These are phyloP conservation scores for Pararge aegeria DNA, from an alignment of 1,140 invertebrate species.

Conservation along the genomic window DNA sequence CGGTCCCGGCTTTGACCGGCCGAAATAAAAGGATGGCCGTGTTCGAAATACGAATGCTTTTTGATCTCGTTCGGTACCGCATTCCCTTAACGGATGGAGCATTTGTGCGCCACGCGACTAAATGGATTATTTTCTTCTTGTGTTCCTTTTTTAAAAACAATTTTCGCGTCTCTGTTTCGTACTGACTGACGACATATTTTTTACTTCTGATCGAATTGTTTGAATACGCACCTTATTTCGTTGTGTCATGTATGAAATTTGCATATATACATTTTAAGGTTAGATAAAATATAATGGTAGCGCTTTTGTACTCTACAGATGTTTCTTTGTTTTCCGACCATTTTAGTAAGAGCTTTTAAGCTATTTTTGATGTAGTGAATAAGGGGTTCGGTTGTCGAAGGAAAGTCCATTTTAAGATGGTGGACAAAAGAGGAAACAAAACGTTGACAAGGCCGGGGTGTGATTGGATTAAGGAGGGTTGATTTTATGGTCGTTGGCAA, in stretches of 20 bases:
- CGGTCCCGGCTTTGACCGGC: conserved; percentile 58
- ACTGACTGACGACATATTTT: conserved; percentile 19
- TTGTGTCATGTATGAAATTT: not conserved
- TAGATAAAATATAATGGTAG: not conserved
- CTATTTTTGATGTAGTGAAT: conserved; percentile 2
- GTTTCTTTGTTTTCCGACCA: conserved; percentile 33
- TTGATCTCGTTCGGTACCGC: conserved; percentile 62
- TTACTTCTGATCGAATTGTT: not conserved
- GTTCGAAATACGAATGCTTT: conserved; percentile 66
- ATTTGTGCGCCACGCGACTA: conserved; percentile 71
- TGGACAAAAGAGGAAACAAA: conserved; percentile 65
- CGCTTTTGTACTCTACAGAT: conserved; percentile 14
- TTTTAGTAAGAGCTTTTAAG: conserved; percentile 35
- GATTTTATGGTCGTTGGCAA: conserved; percentile 71
- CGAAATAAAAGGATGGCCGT: conserved; percentile 63
- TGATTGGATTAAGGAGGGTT: conserved; percentile 77
- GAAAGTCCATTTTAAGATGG: conserved; percentile 49
- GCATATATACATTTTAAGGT: not conserved
- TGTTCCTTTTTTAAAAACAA: conserved; percentile 68
- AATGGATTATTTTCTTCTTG: conserved; percentile 76
- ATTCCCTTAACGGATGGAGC: conserved; percentile 63
- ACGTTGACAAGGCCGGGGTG: conserved; percentile 72
- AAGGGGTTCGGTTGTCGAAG: conserved; percentile 13
- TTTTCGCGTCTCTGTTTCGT: conserved; percentile 33
- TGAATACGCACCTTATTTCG: not conserved